These are phyloP conservation scores for Heterohyrax brucei DNA, from an alignment of 2,797 vertebrate genomes.

Conservation along the genomic window DNA sequence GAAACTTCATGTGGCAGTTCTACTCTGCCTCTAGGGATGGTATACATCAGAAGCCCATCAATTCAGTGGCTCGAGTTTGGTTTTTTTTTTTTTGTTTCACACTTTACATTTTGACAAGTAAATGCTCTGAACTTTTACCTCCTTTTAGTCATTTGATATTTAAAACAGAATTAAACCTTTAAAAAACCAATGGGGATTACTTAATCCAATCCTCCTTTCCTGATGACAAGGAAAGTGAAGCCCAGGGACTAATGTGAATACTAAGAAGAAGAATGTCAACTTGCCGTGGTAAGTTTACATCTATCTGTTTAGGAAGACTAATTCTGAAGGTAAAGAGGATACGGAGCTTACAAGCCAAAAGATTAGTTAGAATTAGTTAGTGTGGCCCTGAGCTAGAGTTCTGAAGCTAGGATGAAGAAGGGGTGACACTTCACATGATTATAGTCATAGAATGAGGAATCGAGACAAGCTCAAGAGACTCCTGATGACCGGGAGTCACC, in stretches of 20 bases:
- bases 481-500: background rate
- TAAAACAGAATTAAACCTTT: background rate
- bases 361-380: background rate
- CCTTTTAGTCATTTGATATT: background rate
- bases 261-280: background rate
- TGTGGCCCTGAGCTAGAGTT: background rate
- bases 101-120: conserved; percentile 70
- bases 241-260: background rate
- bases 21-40: too few relatives aligned
- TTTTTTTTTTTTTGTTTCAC: background rate
- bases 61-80: too few relatives aligned
- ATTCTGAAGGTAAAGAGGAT: background rate
- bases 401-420: background rate
- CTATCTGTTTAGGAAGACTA: background rate
- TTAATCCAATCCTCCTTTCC: background rate
- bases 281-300: background rate
- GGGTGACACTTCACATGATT: background rate
- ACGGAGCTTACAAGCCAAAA: background rate
- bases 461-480: background rate
- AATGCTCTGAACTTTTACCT: conserved; percentile 53
- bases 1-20: too few relatives aligned
- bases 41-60: too few relatives aligned
- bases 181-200: background rate
- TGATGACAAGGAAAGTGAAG: background rate
- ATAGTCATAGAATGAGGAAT: background rate